Conservation (phyloP, 2,113 vertebrate genomes). For the Lontra canadensis region DNA sequence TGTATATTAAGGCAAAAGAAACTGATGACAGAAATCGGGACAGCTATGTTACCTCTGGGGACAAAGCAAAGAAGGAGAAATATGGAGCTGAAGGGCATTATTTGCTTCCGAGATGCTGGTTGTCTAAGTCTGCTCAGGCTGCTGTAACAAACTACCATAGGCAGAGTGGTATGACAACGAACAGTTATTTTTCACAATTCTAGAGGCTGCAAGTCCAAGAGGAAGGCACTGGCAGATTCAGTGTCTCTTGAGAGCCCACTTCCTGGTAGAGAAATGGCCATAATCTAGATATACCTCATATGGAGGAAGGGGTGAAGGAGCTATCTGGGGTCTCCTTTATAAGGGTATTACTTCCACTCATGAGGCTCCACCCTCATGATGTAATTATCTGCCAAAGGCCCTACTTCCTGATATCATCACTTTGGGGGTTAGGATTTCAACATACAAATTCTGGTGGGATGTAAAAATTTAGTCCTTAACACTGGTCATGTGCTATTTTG, state of each 20-base stretch:
- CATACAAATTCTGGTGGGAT: not conserved
- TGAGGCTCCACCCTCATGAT: not conserved
- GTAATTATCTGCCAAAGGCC: not conserved
- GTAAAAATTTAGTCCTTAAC: not conserved
- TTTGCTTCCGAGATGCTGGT: not conserved
- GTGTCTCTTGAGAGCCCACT: not conserved
- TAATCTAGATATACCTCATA: not conserved
- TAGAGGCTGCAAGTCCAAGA: not conserved
- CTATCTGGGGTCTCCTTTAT: not conserved
- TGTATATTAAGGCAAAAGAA: not conserved
- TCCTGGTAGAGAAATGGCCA: not conserved
- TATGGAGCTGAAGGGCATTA: not conserved
- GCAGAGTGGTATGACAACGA: not conserved
- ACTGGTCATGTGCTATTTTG: not conserved
- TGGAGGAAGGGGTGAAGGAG: not conserved
- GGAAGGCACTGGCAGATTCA: not conserved
- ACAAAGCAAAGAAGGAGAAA: not conserved
- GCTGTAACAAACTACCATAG: not conserved
- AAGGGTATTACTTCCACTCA: not conserved
- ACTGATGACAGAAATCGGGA: not conserved
- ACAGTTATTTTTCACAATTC: not conserved
- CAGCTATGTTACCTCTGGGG: not conserved
- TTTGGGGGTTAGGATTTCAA: not conserved
- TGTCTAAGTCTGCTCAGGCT: not conserved
- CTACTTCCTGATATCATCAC: not conserved